Base-by-base conservation (phyloP, 2,113 vertebrate genomes). In the Apteryx mantelli region DNA sequence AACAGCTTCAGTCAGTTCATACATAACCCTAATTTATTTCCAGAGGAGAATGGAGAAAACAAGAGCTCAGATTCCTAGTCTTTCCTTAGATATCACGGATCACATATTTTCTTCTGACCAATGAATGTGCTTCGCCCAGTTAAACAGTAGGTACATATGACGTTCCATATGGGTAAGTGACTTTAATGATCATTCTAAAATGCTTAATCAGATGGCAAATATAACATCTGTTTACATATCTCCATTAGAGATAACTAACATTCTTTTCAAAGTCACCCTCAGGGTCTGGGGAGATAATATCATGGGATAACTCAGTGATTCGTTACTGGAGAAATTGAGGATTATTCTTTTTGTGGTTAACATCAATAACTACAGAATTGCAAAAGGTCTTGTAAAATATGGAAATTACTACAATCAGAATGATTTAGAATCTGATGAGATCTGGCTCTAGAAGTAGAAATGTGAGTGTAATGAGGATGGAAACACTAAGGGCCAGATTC, bases 141-240 rank as follows among this genome's bases (percentile, higher is more conserved):
- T 95, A 92, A 94, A 82, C 79, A 86, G 91, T 96, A 93, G 92
- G 86, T 92, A 71, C 83, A 92, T 84, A 76, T 76, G 91, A 96
- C 2, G 30, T 92, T 97, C 96, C 95, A 92, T 97, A 97, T 96
- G 97, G 90, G 56, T 94, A 92, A 97, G 61, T 42, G 65, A 92
- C 80, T 96, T 92, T 92, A 97, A 94, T 34, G 56, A 87, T 92
- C 86, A 93, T 95, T 92, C 86, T 89, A 78, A 80, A 94, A 96
- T 94, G 91, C 86, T 94, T 94, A 96, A 91, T 97, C 86, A 95
- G 94, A 91, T 94, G 88, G 95, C 53, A 94, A 94, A 94, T 92
- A 52, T 34, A 97, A 92, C 93, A 97, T 95, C 97, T 97, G 96
- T 92, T 97, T 95, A 92, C 65, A 26, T 92, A 82, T 61, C 73